Evolutionary conservation across 2,888 invertebrate genomes (phyloP), one percentile per base, ranked within the genome.

Genomic region (Epinotia brunnichana): DNA sequence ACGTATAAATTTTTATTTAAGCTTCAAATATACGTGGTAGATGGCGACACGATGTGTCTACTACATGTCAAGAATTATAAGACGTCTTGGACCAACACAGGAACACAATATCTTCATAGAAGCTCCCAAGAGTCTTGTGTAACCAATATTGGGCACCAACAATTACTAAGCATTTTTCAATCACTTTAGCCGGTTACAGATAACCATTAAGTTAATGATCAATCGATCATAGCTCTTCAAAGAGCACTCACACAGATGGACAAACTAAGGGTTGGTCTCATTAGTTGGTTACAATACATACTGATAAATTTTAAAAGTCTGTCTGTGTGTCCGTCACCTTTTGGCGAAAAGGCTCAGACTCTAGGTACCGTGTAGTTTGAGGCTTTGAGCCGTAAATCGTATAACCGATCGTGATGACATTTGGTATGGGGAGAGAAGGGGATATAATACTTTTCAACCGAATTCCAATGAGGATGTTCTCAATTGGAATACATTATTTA

Each of bases 131-230:
- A n/a, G 15, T 10, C 44, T 48, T 48, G 62, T 24, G 48, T 48
- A 62, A 24, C 24, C 44, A 44, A 61, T 61, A 61, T 44, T 44
- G 24, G 29, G 48, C 24, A 62, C 5, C 62, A 44, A 41, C 44
- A 48, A 17, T 44, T 56, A 35, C 61, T n/a, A 60, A 61, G 35
- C 53, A n/a, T 62, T 62, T n/a, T 44, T 35, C 75, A 61, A 76
- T 74, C 76, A 76, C 62, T 76, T 63, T 68, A 67, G 63, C 62
- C 76, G 75, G 64, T 39, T 24, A 69, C 77, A 75, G 71, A 74
- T 77, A 75, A 77, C 85, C 81, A 86, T 85, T 85, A 86, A 74
- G 79, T 79, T 84, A 83, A 88, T 90, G 87, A 88, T 85, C 85
- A 81, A 90, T 90, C 85, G 86, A 85, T 89, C 88, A 88, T 88